Base-by-base conservation (phyloP, 2,888 invertebrate species). In the Nowickia ferox region DNA sequence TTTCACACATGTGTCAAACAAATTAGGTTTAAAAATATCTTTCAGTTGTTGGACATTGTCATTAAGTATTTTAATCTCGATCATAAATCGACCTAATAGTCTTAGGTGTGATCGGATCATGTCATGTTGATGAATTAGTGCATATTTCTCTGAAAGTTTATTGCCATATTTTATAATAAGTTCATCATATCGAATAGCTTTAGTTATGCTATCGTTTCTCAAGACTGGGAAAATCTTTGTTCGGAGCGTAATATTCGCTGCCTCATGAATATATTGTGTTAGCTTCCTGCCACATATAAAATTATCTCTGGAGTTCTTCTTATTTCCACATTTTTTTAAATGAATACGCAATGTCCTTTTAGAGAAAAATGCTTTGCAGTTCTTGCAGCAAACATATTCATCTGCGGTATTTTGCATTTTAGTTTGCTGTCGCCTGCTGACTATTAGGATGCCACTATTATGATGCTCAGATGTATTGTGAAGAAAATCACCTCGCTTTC, bases 351-450 rank as follows among this genome's bases (percentile, higher is more conserved):
- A 10, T 1, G 42, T 40, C 9, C 15, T 40, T 40, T 61, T 61
- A n/a, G 17, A 40, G 40, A 61, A 61, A 61, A 61, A 61, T n/a
- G 40, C 61, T 40, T 61, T 61, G 9, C 61, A 61, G 17, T n/a
- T 61, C 40, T 61, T 61, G 61, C 61, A 61, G n/a, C 40, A 40
- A n/a, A 61, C 17, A 15, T 61, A 61, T 9, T 61, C 61, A 61
- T 61, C 61, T n/a, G 40, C 61, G 9, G 3, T 19, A n/a, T 61
- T 61, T 40, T 42, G 11, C n/a, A 9, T n/a, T 61, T 40, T 61
- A 40, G 40, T 10, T 40, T 61, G 42, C n/a, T 61, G 61, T n/a
- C 17, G 61, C 17, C 61, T 17, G n/a, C 61, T 61, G 5, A 61
- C 40, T 40, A 61, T 40, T 9, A 61, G 17, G n/a, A 61, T 40